phyloP scores from a whole-genome alignment of 2,797 vertebrate species.

The Lacerta agilis region DNA sequence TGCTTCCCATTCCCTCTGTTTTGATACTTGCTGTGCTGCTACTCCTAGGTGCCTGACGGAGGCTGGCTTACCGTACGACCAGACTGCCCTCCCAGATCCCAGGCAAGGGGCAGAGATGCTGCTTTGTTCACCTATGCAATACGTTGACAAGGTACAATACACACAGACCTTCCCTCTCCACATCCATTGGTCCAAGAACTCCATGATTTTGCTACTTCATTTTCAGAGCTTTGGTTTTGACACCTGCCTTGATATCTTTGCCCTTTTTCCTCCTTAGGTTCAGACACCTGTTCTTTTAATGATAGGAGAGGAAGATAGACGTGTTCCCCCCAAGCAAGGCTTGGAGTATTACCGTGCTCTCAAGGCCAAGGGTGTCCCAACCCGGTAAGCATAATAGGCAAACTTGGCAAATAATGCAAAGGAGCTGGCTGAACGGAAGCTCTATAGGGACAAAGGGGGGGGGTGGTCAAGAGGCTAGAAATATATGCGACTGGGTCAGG shows the following conservation, averaged over 20 bases:
- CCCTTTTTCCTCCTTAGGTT: constrained; percentile 78
- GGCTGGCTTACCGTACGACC: constrained; percentile 83
- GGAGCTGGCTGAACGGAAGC: no score
- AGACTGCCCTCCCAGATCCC: constrained; percentile 79
- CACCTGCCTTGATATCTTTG: fast-evolving
- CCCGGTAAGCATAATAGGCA: constrained; percentile 82
- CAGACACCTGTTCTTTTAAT: constrained; percentile 89
- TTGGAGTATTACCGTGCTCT: constrained; percentile 92
- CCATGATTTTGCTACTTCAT: fast-evolving
- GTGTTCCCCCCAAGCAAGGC: constrained; percentile 92
- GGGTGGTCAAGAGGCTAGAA: background rate
- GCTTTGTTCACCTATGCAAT: constrained; percentile 88
- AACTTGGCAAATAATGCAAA: background rate
- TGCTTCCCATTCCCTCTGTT: background rate
- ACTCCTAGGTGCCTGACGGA: constrained; percentile 88
- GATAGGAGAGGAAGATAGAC: constrained; percentile 91
- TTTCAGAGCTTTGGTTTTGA: fast-evolving
- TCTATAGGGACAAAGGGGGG: background rate
- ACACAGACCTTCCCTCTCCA: fast-evolving
- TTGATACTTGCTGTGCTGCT: background rate
- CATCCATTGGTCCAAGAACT: background rate
- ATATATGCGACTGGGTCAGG: background rate
- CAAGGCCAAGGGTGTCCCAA: constrained; percentile 84
- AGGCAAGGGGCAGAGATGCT: constrained; percentile 88
- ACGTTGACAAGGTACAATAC: constrained; percentile 79